These are phyloP conservation scores for Sanderia malayensis DNA, from an alignment of 30 jellyfish, hydroid and myxozoan genomes.

Conservation along the genomic window DNA sequence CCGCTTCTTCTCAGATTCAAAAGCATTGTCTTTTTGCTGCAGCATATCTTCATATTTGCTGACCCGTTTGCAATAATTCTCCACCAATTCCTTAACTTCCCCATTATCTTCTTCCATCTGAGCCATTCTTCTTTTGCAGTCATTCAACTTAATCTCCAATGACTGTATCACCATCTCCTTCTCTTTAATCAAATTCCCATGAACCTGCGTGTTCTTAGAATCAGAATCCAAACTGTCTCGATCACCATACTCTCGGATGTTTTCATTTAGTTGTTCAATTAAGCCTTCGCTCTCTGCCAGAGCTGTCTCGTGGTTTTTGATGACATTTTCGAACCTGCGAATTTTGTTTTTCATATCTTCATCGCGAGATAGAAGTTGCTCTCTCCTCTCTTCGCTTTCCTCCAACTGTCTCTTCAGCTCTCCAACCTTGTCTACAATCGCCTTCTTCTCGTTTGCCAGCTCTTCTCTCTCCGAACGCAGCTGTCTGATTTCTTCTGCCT, in stretches of 20 bases:
- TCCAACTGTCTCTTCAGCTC: constrained; percentile 32
- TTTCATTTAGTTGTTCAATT: constrained; percentile 66
- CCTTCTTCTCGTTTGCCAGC: not conserved
- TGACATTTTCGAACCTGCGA: constrained; percentile 26
- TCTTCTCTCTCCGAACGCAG: constrained; percentile 42
- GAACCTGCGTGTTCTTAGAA: not conserved
- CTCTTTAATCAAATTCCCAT: not conserved
- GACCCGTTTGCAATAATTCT: not conserved
- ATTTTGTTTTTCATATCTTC: constrained; percentile 47
- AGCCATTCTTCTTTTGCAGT: not conserved
- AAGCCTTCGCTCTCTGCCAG: constrained; percentile 60
- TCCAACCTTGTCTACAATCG: constrained; percentile 12
- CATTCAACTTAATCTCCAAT: not conserved
- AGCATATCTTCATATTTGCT: not conserved
- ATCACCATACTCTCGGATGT: not conserved
- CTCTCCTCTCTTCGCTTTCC: constrained; percentile 58
- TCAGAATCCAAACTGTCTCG: not conserved
- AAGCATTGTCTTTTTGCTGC: not conserved
- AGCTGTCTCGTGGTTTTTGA: constrained; percentile 63
- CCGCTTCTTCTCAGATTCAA: not conserved
- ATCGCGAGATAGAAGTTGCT: constrained; percentile 59
- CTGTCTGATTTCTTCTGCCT: constrained; percentile 36
- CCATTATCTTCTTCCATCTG: not conserved
- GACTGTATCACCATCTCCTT: not conserved
- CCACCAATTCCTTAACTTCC: not conserved